phyloP scores from a whole-genome alignment of 2,113 vertebrate species.

The Arvicanthis niloticus region DNA sequence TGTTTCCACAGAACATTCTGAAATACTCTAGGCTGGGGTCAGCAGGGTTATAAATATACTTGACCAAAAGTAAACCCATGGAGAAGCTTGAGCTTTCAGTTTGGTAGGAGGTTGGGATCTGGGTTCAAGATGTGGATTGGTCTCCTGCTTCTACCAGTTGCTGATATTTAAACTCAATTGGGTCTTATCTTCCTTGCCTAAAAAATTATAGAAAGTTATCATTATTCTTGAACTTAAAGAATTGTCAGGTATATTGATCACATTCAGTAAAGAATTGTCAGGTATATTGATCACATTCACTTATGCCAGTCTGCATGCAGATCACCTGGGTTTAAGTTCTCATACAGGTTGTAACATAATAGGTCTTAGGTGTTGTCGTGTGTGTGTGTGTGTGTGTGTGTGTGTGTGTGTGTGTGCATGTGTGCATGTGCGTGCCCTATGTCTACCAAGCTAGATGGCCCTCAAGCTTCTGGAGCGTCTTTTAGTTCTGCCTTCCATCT shows the following conservation, averaged over 20 bases:
- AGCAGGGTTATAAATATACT: neutral
- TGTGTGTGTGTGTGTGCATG: rapidly evolving
- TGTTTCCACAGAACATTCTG: neutral
- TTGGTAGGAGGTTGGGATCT: neutral
- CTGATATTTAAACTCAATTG: neutral
- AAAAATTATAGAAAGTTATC: neutral
- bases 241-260: neutral
- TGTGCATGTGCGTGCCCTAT: too few relatives aligned
- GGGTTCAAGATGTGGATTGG: neutral
- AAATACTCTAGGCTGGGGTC: neutral
- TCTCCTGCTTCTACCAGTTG: slow-evolving; percentile 7
- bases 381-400: too few relatives aligned
- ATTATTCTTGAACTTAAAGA: neutral
- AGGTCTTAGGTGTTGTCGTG: neutral
- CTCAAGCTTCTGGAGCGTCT: too few relatives aligned
- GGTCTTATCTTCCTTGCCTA: slow-evolving; percentile 31
- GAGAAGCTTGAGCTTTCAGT: neutral
- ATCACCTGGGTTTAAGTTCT: neutral
- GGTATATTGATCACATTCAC: neutral
- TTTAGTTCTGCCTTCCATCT: neutral
- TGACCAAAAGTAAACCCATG: neutral
- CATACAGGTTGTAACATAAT: neutral
- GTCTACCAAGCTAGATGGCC: neutral
- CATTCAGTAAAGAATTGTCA: neutral
- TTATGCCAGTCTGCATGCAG: neutral